Evolutionary conservation across 2,888 invertebrate species (phyloP).

Genomic region (Ceraclea dissimilis): DNA sequence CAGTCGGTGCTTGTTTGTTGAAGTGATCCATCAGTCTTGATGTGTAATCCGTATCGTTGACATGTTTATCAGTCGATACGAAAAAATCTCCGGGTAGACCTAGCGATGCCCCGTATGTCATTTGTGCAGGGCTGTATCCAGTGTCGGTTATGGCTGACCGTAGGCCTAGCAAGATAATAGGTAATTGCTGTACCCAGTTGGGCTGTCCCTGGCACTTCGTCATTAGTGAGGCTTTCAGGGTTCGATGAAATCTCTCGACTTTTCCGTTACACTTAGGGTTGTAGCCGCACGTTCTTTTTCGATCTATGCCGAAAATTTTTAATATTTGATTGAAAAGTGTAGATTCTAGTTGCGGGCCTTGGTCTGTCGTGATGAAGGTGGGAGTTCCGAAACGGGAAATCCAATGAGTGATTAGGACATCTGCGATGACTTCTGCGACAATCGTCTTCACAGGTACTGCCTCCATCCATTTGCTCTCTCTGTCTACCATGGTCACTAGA

Average conservation of each 20-base stretch:
- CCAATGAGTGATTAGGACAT: background rate
- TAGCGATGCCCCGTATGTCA: conserved; percentile 27
- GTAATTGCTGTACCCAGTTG: conserved; percentile 27
- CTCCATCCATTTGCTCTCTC: background rate
- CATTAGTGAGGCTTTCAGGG: conserved; percentile 26
- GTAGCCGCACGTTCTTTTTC: conserved; percentile 23
- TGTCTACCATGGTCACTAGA: background rate
- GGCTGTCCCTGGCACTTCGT: conserved; percentile 9
- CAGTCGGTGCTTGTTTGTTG: background rate
- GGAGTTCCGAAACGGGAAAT: conserved; percentile 30
- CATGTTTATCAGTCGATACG: background rate
- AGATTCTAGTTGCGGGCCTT: conserved; percentile 25
- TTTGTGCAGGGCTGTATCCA: conserved; percentile 26
- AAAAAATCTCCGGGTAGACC: conserved; percentile 29
- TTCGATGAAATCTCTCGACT: conserved; percentile 27
- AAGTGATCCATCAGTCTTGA: background rate
- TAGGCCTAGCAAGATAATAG: conserved; percentile 29
- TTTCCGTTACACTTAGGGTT: conserved; percentile 25
- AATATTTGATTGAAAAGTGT: conserved; percentile 19
- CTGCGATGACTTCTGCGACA: background rate
- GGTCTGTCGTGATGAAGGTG: conserved; percentile 23
- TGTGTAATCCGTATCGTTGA: background rate
- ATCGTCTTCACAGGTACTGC: background rate
- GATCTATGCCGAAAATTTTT: conserved; percentile 21
- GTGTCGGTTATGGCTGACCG: conserved; percentile 26